Evolutionary conservation across 2,797 vertebrate species (phyloP).

Genomic region (Lagocephalus sceleratus): DNA sequence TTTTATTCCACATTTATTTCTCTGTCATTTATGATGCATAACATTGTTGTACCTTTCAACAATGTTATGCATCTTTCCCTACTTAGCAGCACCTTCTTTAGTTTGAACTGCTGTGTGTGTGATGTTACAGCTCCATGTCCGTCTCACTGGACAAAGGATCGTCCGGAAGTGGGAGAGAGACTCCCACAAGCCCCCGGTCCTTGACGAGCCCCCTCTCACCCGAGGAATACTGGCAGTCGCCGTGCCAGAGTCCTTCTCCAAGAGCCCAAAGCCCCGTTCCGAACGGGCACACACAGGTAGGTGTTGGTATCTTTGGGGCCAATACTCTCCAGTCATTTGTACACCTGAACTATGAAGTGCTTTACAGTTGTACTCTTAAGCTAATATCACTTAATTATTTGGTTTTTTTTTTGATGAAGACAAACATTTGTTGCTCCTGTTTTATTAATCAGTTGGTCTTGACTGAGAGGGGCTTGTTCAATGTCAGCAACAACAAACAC

Average conservation of each 20-base stretch:
- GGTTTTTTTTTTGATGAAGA: no score
- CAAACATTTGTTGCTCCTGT: conserved; percentile 7
- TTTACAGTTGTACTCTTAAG: no score
- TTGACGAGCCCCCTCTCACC: conserved; percentile 34
- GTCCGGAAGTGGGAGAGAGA: conserved; percentile 42
- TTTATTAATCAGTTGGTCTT: conserved; percentile 26
- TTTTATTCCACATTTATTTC: no score
- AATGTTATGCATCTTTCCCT: no score
- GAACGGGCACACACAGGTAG: conserved; percentile 60
- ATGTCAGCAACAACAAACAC: no score
- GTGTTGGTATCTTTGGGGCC: conserved; percentile 1
- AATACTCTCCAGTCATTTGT: no score
- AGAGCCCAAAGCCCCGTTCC: conserved; percentile 42
- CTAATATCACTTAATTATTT: no score
- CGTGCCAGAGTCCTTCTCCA: conserved; percentile 50
- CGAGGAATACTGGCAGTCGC: conserved; percentile 35
- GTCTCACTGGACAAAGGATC: conserved; percentile 73
- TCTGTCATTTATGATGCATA: no score
- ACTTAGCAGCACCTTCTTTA: background rate
- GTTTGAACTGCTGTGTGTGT: conserved; percentile 6
- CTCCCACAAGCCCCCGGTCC: conserved; percentile 66
- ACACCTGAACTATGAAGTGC: no score
- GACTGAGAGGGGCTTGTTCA: background rate
- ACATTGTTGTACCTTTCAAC: no score
- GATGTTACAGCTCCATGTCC: conserved; percentile 67